Evolutionary conservation across 2,797 vertebrate genomes (phyloP).

Genomic region (Lepus townsendii): DNA sequence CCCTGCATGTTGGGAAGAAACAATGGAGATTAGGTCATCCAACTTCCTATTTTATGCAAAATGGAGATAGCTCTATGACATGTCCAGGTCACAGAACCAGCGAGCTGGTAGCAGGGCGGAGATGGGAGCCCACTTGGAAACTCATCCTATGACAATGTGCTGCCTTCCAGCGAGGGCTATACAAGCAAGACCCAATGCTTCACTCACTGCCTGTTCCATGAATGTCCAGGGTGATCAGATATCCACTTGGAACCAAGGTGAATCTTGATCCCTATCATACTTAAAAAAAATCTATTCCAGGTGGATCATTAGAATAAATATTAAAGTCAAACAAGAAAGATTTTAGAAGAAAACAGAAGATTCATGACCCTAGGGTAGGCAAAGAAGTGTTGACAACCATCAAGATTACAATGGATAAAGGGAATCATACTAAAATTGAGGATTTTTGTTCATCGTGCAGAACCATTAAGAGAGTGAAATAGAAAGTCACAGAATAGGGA

Average conservation of each 20-base stretch:
- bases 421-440: neutral
- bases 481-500: neutral
- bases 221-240: neutral
- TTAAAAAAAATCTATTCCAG: conserved; percentile 26
- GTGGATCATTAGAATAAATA: neutral
- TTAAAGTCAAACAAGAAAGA: neutral
- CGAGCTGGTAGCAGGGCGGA: neutral
- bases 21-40: conserved; percentile 1
- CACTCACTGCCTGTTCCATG: neutral
- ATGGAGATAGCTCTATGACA: neutral
- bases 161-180: neutral
- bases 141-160: neutral
- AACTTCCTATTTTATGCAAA: conserved; percentile 33
- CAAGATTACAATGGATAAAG: neutral
- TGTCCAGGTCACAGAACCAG: neutral
- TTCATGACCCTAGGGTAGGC: neutral
- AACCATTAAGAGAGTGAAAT: neutral
- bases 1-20: neutral
- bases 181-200: neutral
- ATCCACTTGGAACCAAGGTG: neutral
- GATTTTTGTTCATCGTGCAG: neutral
- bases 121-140: neutral
- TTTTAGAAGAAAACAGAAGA: neutral
- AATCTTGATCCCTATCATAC: neutral
- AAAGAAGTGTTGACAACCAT: neutral